A percentile compares a stretch with the other conserved stretches of the same genome.
Conservation (phyloP, 2,888 invertebrate species). For the Epirrita christyi region DNA sequence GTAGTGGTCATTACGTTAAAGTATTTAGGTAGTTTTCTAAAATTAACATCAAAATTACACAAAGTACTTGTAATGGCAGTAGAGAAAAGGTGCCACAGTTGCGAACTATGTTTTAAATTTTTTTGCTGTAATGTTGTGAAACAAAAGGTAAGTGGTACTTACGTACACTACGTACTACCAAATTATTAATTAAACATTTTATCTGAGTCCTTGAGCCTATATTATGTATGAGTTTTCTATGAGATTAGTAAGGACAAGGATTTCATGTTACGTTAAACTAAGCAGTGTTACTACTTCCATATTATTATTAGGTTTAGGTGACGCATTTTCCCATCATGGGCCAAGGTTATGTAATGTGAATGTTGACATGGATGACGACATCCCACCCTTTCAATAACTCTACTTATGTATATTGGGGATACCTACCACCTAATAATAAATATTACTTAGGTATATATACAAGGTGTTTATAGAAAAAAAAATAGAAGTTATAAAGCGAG, state of each 20-base stretch:
- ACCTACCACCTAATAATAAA: not conserved
- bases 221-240: not conserved
- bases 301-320: not conserved
- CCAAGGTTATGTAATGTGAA: slow-evolving; percentile 8
- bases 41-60: no score
- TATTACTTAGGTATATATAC: no score
- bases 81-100: no score
- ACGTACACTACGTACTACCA: not conserved
- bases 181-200: not conserved
- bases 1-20: slow-evolving; percentile 1
- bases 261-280: not conserved
- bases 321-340: slow-evolving; percentile 12
- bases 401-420: not conserved
- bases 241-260: not conserved
- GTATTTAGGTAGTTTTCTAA: no score
- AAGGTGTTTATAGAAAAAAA: no score
- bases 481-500: no score
- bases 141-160: not conserved
- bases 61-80: no score
- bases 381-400: not conserved
- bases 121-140: not conserved
- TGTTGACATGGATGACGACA: slow-evolving; percentile 25
- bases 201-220: no score
- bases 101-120: no score
- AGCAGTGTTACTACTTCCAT: not conserved